Conservation (phyloP, 2,888 invertebrate species). For the Lasioglossum figueresi region DNA sequence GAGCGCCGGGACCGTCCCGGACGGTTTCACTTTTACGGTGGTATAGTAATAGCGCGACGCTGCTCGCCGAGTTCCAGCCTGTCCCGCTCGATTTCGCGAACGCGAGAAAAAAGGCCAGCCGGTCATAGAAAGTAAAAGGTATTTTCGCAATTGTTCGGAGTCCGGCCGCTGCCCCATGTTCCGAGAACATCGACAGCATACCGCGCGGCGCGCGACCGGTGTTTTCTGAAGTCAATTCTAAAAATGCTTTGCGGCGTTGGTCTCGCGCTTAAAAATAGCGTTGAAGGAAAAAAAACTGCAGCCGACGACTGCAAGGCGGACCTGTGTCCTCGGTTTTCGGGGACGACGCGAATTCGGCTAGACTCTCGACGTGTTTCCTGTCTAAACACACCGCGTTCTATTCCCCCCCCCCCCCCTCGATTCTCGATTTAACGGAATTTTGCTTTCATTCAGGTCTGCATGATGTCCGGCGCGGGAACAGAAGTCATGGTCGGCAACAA, state of each 20-base stretch:
- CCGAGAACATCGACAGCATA: constrained; percentile 33
- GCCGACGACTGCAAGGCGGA: constrained; percentile 65
- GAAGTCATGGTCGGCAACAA: constrained; percentile 81
- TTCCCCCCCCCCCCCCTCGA: not conserved
- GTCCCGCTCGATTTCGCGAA: not conserved
- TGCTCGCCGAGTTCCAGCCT: not conserved
- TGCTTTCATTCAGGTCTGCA: constrained; percentile 86
- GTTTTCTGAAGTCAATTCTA: constrained; percentile 78
- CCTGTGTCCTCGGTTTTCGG: constrained; percentile 32
- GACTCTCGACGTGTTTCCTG: not conserved
- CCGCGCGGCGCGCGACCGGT: constrained; percentile 40
- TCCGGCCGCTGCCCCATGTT: constrained; percentile 8
- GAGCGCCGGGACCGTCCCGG: not conserved
- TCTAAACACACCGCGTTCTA: not conserved
- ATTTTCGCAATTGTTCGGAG: not conserved
- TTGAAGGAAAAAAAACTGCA: constrained; percentile 76
- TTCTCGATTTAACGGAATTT: not conserved
- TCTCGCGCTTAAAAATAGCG: constrained; percentile 80
- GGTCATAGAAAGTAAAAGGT: not conserved
- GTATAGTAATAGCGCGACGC: not conserved
- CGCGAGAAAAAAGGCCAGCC: not conserved
- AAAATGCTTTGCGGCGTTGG: constrained; percentile 78
- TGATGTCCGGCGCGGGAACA: constrained; percentile 87
- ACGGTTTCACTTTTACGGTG: not conserved
- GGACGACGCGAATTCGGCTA: constrained; percentile 8